Evolutionary conservation across 1,140 invertebrate species (phyloP).

Genomic region (Heliconius hewitsoni): DNA sequence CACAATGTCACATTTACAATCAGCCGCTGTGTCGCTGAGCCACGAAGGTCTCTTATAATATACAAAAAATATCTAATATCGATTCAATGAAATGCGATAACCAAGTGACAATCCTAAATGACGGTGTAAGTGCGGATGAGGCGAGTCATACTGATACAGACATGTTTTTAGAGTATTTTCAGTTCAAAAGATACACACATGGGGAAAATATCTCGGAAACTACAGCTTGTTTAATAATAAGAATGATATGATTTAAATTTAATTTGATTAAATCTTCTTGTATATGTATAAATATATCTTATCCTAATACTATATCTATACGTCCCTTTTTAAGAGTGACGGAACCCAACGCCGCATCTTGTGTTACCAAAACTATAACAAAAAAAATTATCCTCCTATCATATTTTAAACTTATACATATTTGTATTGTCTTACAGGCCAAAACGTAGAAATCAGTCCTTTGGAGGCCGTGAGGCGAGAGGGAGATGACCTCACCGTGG

Average conservation of each 20-base stretch:
- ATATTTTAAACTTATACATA: no score
- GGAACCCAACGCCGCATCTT: no score
- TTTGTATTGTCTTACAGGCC: constrained; percentile 23
- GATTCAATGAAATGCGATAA: neutral
- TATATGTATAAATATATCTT: no score
- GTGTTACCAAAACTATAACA: no score
- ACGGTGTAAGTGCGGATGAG: neutral
- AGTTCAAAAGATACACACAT: neutral
- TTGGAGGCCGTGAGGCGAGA: constrained; percentile 69
- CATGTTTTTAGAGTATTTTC: constrained; percentile 1
- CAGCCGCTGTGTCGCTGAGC: no score
- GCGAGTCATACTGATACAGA: neutral
- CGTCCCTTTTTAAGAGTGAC: no score
- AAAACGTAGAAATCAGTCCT: constrained; percentile 74
- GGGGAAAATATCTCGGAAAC: neutral
- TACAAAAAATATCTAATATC: neutral
- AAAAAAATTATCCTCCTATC: no score
- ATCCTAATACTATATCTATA: no score
- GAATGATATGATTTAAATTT: no score
- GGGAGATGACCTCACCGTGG: constrained; percentile 72
- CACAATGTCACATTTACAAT: no score
- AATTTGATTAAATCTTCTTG: no score
- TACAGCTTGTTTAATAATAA: no score
- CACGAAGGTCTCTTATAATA: neutral
- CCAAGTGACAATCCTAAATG: neutral